These are phyloP conservation scores for Paracyclopina nana DNA, from an alignment of 1,140 invertebrate species.

Conservation along the genomic window DNA sequence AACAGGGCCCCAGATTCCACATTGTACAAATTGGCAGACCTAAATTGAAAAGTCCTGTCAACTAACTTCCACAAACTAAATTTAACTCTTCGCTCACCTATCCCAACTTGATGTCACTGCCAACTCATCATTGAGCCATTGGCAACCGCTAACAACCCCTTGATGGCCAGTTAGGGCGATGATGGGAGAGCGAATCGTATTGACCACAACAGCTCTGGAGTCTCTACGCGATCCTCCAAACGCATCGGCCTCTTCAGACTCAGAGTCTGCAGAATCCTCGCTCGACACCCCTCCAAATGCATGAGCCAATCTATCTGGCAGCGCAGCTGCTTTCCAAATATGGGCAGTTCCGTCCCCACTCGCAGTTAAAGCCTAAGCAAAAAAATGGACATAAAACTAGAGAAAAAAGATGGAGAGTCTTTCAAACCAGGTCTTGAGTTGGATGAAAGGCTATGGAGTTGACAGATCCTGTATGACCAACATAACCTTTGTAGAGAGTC, in stretches of 20 bases:
- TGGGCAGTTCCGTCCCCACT: slow-evolving; percentile 88
- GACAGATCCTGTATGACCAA: slow-evolving; percentile 82
- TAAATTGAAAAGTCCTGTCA: no score
- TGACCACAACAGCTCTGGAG: background rate
- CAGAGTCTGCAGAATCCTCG: slow-evolving; percentile 6
- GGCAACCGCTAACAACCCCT: slow-evolving; percentile 1
- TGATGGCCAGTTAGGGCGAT: background rate
- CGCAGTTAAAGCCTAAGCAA: slow-evolving; percentile 73
- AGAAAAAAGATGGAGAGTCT: no score
- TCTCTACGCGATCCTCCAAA: background rate
- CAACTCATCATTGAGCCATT: slow-evolving; percentile 3
- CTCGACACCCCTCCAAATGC: background rate
- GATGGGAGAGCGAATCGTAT: background rate
- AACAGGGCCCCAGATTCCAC: slow-evolving; percentile 3
- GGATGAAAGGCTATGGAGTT: slow-evolving; percentile 95
- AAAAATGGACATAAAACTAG: no score
- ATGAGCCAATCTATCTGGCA: background rate
- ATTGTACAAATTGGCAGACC: slow-evolving; percentile 3
- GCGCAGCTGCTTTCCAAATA: slow-evolving; percentile 50
- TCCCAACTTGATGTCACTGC: slow-evolving; percentile 9
- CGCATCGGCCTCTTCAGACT: background rate
- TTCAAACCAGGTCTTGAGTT: slow-evolving; percentile 59
- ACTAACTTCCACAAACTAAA: no score
- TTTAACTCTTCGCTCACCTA: no score
- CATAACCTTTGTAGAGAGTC: no score